These are phyloP conservation scores for Sussaba pulchella DNA, from an alignment of 2,888 invertebrate genomes.

Conservation along the genomic window DNA sequence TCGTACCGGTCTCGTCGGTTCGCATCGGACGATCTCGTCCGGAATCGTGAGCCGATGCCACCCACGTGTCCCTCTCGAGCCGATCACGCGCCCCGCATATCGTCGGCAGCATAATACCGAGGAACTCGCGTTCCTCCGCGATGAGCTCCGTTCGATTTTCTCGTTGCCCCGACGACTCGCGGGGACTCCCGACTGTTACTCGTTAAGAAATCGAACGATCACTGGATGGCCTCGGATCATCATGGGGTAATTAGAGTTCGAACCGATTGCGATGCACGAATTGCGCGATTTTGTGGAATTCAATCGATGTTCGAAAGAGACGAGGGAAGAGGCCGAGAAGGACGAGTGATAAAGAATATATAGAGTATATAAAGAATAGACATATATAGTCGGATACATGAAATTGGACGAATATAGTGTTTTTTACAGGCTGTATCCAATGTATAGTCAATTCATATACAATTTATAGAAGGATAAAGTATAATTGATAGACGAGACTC, in stretches of 20 bases:
- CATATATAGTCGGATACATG: too few relatives aligned
- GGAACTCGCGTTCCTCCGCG: conserved; percentile 1
- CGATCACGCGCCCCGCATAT: conserved; percentile 69
- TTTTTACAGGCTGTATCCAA: too few relatives aligned
- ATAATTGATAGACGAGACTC: too few relatives aligned
- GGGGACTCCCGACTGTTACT: conserved; percentile 64
- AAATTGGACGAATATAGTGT: too few relatives aligned
- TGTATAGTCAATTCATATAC: too few relatives aligned
- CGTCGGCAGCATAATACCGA: conserved; percentile 45
- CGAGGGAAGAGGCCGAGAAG: too few relatives aligned
- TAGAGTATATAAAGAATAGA: too few relatives aligned
- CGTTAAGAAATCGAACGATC: conserved; percentile 58
- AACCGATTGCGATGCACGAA: conserved; percentile 6
- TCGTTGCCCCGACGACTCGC: too few relatives aligned
- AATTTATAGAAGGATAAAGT: too few relatives aligned
- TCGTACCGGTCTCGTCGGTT: conserved; percentile 73
- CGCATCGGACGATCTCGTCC: conserved; percentile 74
- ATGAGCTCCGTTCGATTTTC: background rate
- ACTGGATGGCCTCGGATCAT: conserved; percentile 53
- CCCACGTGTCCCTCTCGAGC: conserved; percentile 80
- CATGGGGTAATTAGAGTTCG: conserved; percentile 42
- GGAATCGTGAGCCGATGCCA: conserved; percentile 78
- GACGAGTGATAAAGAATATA: too few relatives aligned
- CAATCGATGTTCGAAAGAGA: too few relatives aligned
- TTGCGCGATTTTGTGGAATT: background rate